Evolutionary conservation across 1,140 invertebrate species (phyloP).

Genomic region (Danaus plexippus): DNA sequence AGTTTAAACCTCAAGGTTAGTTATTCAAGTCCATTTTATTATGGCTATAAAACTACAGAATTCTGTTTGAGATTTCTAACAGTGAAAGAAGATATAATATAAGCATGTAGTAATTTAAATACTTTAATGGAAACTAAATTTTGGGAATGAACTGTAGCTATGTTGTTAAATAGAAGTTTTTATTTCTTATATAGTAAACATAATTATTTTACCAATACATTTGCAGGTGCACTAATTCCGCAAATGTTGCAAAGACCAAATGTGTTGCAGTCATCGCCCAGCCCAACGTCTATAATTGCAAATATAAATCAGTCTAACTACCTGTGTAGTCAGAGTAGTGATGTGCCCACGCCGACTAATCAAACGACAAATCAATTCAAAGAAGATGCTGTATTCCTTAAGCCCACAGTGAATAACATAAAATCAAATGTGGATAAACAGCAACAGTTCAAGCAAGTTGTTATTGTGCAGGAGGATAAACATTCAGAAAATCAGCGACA

Average conservation of each 20-base stretch:
- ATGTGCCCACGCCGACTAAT: slow-evolving; percentile 20
- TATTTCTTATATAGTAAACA: too few species aligned
- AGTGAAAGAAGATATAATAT: too few species aligned
- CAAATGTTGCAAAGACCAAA: slow-evolving; percentile 46
- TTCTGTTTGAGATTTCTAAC: too few species aligned
- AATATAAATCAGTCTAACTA: slow-evolving; percentile 66
- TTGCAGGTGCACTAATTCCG: slow-evolving; percentile 46
- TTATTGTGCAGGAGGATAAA: slow-evolving; percentile 40
- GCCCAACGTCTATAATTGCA: slow-evolving; percentile 60
- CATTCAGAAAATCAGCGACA: slow-evolving; percentile 11
- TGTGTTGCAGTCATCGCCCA: slow-evolving; percentile 57
- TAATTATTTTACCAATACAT: not conserved
- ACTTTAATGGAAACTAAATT: too few species aligned
- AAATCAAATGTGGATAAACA: slow-evolving; percentile 7
- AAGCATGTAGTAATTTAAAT: too few species aligned
- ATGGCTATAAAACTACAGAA: not conserved
- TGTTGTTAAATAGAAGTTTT: too few species aligned
- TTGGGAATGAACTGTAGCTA: too few species aligned
- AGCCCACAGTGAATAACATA: slow-evolving; percentile 28
- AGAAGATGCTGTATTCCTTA: slow-evolving; percentile 34
- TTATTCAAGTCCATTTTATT: slow-evolving; percentile 7
- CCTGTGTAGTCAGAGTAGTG: slow-evolving; percentile 49
- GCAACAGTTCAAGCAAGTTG: slow-evolving; percentile 42
- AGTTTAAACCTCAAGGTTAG: slow-evolving; percentile 71
- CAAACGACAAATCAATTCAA: slow-evolving; percentile 20